Evolutionary conservation across 2,888 invertebrate genomes (phyloP), one percentile per base, ranked within the genome.

Genomic region (Lycia hirtaria): DNA sequence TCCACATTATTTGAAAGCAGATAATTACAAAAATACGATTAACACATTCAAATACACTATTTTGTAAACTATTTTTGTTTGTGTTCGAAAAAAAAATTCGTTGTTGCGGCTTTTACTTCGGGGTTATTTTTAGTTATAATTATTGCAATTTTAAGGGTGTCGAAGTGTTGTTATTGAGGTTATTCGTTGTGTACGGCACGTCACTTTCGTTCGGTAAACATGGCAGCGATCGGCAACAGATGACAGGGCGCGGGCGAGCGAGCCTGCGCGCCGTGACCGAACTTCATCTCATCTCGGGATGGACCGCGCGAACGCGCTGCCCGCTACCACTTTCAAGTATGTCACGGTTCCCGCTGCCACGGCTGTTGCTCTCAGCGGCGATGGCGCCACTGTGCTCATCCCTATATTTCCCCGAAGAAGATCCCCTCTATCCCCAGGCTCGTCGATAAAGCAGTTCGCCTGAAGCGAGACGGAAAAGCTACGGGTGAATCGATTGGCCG

Each of bases 151-250:
- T 81, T 76, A 28, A 73, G 66, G 72, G 69, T 80, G 75, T 79
- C 73, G 80, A 66, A 68, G 74, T 77, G 74, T 76, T 76, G 75
- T 79, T 79, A 75, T 83, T 83, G 83, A 89, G 89, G 90, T 90
- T 91, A 89, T 87, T 89, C 88, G 89, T 88, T 88, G 90, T 88
- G 80, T 85, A 80, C 80, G 75, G 83, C 83, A 88, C 86, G 88
- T 87, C 89, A 85, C 84, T 86, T 83, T 83, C 77, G 80, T 78
- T 82, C 84, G 82, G 91, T 91, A 90, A 90, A 89, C 91, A 92
- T 91, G 89, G 89, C 90, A 88, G 88, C 83, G 81, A 70, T 81
- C 76, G 85, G 88, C 88, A 91, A 89, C 90, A 90, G 90, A 89
- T 91, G 91, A 89, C 81, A 82, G 81, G 85, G 88, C 88, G 87